phyloP scores from a whole-genome alignment of 2,113 vertebrate species.

The Puffinus mauretanicus region DNA sequence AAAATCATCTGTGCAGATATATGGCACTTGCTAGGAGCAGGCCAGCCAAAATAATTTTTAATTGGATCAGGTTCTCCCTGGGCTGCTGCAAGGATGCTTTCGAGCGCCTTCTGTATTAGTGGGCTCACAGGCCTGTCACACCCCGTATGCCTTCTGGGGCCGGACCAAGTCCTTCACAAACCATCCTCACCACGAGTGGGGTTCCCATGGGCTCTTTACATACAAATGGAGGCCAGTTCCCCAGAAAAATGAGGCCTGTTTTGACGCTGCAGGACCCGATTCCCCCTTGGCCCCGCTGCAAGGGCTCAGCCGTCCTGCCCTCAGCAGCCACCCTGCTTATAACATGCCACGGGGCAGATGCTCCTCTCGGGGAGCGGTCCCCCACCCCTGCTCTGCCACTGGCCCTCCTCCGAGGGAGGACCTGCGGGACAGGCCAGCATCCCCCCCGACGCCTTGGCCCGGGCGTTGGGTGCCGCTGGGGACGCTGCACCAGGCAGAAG shows the following conservation, averaged over 20 bases:
- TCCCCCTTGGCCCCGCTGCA: neutral
- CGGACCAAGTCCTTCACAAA: neutral
- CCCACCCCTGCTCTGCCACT: neutral
- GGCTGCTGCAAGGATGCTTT: neutral
- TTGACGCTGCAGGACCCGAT: too few species aligned
- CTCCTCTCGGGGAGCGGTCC: fast-evolving
- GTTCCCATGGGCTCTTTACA: fast-evolving
- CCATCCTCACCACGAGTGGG: fast-evolving
- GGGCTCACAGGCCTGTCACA: neutral
- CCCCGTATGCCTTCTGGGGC: neutral
- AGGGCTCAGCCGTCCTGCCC: neutral
- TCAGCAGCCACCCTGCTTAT: neutral
- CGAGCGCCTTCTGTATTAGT: neutral
- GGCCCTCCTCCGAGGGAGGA: fast-evolving
- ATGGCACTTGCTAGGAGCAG: neutral
- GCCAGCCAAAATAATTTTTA: neutral
- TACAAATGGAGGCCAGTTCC: neutral
- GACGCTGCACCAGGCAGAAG: neutral
- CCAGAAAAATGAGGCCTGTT: neutral
- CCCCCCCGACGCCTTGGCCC: too few species aligned
- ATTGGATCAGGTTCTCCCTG: neutral
- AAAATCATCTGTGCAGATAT: neutral
- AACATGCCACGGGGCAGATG: neutral
- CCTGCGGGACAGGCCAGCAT: neutral
- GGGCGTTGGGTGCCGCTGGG: fast-evolving